Evolutionary conservation across 92 coral and sea anemone genomes (phyloP).

Genomic region (Bergia sp.): DNA sequence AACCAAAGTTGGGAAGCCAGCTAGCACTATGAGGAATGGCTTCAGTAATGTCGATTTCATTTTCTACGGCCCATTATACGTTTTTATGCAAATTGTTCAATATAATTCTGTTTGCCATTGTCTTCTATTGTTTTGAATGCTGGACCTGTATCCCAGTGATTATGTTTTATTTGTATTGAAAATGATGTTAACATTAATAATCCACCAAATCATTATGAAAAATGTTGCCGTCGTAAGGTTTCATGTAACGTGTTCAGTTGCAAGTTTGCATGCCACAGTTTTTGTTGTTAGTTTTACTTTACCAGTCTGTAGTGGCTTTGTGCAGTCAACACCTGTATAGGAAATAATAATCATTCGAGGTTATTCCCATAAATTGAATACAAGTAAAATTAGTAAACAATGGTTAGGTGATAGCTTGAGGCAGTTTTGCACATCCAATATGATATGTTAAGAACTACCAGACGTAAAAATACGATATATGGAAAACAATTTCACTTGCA

Average conservation of each 20-base stretch:
- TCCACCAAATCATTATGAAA: background rate
- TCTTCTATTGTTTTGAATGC: background rate
- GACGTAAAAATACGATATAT: background rate
- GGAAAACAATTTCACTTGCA: background rate
- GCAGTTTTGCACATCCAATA: background rate
- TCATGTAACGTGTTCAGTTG: background rate
- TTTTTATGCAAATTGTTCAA: background rate
- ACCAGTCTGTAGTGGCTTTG: background rate
- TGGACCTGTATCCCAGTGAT: background rate
- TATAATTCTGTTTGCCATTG: background rate
- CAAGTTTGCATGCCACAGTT: background rate
- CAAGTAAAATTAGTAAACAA: background rate
- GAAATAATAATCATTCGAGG: background rate
- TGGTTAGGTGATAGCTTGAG: background rate
- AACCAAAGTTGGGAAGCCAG: background rate
- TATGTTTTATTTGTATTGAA: conserved; percentile 19
- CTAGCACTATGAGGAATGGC: background rate
- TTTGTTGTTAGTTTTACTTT: background rate
- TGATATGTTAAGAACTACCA: background rate
- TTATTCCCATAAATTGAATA: background rate
- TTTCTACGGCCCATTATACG: background rate
- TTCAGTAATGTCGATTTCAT: background rate
- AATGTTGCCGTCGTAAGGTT: background rate
- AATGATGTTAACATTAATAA: background rate
- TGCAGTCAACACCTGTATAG: background rate